A percentile compares a stretch with the other conserved stretches of the same genome.
Conservation (phyloP, 2,113 vertebrate genomes). For the Vicugna pacos region DNA sequence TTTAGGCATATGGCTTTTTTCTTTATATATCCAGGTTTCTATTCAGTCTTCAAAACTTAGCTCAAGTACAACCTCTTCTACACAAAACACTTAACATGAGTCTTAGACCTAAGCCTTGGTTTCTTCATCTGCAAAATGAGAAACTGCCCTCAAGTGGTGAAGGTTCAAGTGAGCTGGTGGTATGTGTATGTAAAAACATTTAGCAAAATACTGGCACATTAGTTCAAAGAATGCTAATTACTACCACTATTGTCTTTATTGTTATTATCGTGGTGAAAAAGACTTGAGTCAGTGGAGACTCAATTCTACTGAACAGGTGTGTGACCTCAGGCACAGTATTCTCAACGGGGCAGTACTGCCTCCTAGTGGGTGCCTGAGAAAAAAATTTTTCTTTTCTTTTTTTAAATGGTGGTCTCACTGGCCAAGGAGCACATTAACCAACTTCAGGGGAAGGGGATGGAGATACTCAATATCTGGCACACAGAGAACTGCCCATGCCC, state of each 20-base stretch:
- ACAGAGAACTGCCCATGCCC: neutral
- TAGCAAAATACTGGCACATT: neutral
- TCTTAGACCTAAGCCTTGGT: neutral
- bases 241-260: neutral
- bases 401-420: neutral
- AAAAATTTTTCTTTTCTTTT: neutral
- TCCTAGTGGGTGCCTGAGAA: neutral
- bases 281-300: neutral
- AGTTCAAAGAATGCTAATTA: neutral
- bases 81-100: neutral
- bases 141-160: neutral
- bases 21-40: neutral
- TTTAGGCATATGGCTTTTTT: neutral
- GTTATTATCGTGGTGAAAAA: neutral
- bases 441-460: neutral
- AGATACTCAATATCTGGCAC: neutral
- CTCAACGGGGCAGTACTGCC: slow-evolving; percentile 32
- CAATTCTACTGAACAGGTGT: neutral
- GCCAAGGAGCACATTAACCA: neutral
- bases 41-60: neutral
- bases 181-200: neutral
- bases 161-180: neutral
- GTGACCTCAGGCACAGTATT: neutral
- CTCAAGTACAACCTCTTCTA: neutral
- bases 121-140: neutral